These are phyloP conservation scores for Pygmarrhopalites habei DNA, from an alignment of 1,140 invertebrate genomes.

Conservation along the genomic window DNA sequence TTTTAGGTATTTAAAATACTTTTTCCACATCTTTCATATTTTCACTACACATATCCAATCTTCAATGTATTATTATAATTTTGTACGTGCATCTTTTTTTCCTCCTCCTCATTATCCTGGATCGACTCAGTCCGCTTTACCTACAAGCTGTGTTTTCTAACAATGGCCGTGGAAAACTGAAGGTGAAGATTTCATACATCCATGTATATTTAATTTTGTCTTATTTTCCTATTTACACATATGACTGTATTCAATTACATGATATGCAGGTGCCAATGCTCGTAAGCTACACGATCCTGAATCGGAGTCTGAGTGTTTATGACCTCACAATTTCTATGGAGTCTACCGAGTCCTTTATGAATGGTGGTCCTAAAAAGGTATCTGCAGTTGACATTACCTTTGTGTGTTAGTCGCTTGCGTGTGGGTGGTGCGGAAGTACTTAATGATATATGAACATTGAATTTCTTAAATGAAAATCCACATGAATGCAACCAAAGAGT, in stretches of 20 bases:
- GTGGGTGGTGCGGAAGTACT: background rate
- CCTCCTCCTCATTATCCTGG: no score
- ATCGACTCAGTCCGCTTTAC: constrained; percentile 61
- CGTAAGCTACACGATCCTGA: constrained; percentile 63
- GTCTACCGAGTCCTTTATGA: constrained; percentile 79
- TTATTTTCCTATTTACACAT: no score
- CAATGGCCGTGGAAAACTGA: constrained; percentile 23
- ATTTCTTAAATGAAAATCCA: background rate
- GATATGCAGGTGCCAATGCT: constrained; percentile 51
- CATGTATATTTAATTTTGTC: no score
- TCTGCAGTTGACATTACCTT: no score
- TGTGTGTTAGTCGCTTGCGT: no score
- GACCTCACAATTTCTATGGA: constrained; percentile 68
- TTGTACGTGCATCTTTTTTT: no score
- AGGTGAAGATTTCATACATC: no score
- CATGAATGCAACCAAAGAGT: background rate
- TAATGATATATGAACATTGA: background rate
- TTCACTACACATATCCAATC: no score
- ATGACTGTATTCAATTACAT: no score
- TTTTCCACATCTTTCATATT: no score
- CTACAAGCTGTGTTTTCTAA: constrained; percentile 65
- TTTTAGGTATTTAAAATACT: no score
- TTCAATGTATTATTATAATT: no score
- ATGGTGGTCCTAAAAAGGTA: constrained; percentile 80
- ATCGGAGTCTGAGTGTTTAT: constrained; percentile 62